Conservation (phyloP, 2,113 vertebrate genomes). For the Emydocephalus ijimae region DNA sequence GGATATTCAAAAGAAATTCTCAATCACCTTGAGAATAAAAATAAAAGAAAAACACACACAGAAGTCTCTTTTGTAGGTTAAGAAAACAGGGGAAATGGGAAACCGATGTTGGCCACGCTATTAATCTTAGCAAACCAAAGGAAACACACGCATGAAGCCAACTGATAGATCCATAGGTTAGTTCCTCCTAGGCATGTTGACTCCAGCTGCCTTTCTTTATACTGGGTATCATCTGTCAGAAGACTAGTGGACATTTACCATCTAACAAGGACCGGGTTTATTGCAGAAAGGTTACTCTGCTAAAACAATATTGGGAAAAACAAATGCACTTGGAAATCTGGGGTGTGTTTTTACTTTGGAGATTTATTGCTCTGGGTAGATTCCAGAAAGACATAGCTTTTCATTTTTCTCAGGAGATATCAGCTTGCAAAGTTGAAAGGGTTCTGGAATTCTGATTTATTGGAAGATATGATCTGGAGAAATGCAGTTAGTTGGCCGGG, state of each 20-base stretch:
- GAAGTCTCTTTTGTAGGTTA: neutral
- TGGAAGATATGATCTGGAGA: slow-evolving; percentile 60
- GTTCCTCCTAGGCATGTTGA: slow-evolving; percentile 6
- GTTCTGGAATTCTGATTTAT: slow-evolving; percentile 67
- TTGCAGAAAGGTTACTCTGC: slow-evolving; percentile 65
- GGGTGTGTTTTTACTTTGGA: slow-evolving; percentile 62
- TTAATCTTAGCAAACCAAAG: neutral
- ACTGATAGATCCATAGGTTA: neutral
- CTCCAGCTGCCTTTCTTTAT: slow-evolving; percentile 51
- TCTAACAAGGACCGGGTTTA: slow-evolving; percentile 58
- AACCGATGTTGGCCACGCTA: neutral
- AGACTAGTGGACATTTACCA: slow-evolving; percentile 42
- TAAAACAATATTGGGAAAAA: slow-evolving; percentile 67
- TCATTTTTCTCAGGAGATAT: slow-evolving; percentile 67
- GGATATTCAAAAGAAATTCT: neutral
- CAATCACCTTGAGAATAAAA: neutral
- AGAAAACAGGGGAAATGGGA: neutral
- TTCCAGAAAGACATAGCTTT: slow-evolving; percentile 64
- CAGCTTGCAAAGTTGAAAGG: slow-evolving; percentile 67
- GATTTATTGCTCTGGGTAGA: slow-evolving; percentile 63
- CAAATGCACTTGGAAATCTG: slow-evolving; percentile 67
- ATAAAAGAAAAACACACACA: neutral
- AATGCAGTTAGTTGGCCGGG: slow-evolving; percentile 61
- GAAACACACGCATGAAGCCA: neutral
- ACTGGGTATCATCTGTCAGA: slow-evolving; percentile 49